Evolutionary conservation across 64 coral and sea anemone genomes (phyloP), one percentile per base, ranked within the genome.

Genomic region (Montipora sp.): DNA sequence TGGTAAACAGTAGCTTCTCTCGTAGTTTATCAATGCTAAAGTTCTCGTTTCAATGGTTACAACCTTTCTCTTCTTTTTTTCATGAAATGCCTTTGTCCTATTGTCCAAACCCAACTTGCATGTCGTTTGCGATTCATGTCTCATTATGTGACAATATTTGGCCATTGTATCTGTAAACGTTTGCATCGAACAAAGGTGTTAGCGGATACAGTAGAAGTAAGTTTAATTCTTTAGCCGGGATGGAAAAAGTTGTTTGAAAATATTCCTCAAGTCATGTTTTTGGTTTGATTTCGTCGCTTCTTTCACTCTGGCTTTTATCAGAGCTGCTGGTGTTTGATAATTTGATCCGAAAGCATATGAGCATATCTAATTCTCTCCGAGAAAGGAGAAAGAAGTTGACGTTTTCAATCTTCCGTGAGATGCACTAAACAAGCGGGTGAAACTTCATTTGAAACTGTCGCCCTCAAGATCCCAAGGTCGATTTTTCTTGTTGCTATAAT

Each of bases 71-170:
- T 8, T 18, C 13, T 78, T 45, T 36, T 13, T 78, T 22, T 27
- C 13, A 36, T 24, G 10, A 4, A 75, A 75, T 10, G 2, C 68
- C 9, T 75, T 44, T 27, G 12, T 75, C 36, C 44, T 16, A 49
- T 78, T 78, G 75, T 78, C 5, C 75, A 78, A 0, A 3, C 14
- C 36, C 11, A 13, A 36, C 27, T 46, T 75, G 3, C 6, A 5
- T 73, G 20, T 45, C 73, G 24, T 75, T 75, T 47, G 44, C 44
- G 44, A 3, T 18, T 6, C 5, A 14, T 14, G 5, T 4, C 47
- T 49, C 47, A 50, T 78, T 78, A 78, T 50, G 5, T 70, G 82
- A 10, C 65, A 72, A 85, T 85, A 51, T 85, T 72, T 85, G 61
- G 7, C 82, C 46, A 51, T 2, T 85, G 18, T 85, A 19, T 85